Evolutionary conservation across 2,113 vertebrate species (phyloP), one percentile per base, ranked within the genome.

Genomic region (Aphelocoma coerulescens): DNA sequence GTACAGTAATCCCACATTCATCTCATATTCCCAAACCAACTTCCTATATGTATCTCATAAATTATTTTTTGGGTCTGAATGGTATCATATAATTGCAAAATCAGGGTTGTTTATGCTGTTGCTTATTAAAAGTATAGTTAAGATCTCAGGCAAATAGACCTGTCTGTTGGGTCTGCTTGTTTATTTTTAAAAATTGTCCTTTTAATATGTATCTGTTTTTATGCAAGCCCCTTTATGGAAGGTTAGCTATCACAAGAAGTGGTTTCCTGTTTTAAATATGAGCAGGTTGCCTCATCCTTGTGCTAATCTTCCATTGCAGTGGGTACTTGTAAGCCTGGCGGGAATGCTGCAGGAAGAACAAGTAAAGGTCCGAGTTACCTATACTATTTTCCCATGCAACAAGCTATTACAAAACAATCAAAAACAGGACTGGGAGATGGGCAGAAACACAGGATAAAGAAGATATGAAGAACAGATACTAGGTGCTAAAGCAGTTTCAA

Each of bases 201-300:
- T 96, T 96, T 85, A 83, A 16, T 59, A 35, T 79, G 15, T 41
- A 7, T 28, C 30, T 51, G 77, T 7, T 96, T 96, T 91, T 90
- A 88, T 95, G 69, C 59, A 81, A 96, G 65, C 23, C 41, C 41
- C 37, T 68, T 94, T 90, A 71, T 6, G 83, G 83, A 93, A 95
- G 26, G 37, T 94, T 93, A 96, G 85, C 74, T 58, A 21, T 11
- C 1, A 2, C 32, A 79, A 2, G 26, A 79, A 48, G 15, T 1
- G 3, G 8, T 11, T 79, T 66, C 58, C 3, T 76, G 32, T n/a
- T 85, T 75, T 55, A 48, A 86, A 80, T 22, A 6, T 15, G 21
- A 77, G 8, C 37, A 72, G 39, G 11, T 26, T 63, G 23, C 33
- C 10, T 55, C 30, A 37, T 17, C n/a, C 28, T 27, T 19, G 4